Conservation (phyloP, 2,113 vertebrate genomes). For the Pardalotus punctatus region DNA sequence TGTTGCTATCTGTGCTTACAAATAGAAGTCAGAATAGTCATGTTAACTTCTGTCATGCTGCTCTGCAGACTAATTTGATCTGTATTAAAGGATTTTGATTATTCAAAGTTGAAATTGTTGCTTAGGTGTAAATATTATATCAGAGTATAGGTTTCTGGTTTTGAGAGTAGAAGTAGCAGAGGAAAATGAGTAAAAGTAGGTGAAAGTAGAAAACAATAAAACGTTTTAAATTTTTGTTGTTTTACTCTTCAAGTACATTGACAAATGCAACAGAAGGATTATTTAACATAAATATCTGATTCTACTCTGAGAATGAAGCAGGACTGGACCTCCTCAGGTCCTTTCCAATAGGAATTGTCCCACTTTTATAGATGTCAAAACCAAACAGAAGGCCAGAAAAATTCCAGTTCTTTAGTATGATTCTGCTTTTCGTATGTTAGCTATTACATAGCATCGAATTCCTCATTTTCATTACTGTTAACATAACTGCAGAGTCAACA, state of each 20-base stretch:
- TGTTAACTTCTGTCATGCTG: constrained; percentile 53
- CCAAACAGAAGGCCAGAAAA: neutral
- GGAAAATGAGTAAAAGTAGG: neutral
- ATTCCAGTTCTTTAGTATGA: neutral
- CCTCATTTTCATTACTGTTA: neutral
- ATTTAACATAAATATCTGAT: neutral
- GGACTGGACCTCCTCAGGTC: neutral
- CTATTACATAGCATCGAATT: neutral
- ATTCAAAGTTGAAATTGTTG: neutral
- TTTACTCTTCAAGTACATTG: neutral
- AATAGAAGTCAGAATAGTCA: constrained; percentile 4
- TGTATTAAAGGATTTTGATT: neutral
- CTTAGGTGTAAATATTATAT: neutral
- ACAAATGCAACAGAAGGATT: neutral
- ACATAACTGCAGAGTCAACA: neutral
- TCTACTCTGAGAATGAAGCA: neutral
- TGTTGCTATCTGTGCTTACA: constrained; percentile 13
- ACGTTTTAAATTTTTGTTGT: neutral
- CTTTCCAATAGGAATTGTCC: neutral
- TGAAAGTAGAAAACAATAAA: neutral
- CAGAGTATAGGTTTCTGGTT: neutral
- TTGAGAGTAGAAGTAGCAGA: neutral
- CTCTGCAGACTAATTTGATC: neutral
- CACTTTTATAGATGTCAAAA: neutral
- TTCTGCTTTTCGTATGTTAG: neutral